A percentile compares a stretch with the other conserved stretches of the same genome.
These are phyloP conservation scores for Corythucha ciliata DNA, from an alignment of 2,888 invertebrate species.

Conservation along the genomic window DNA sequence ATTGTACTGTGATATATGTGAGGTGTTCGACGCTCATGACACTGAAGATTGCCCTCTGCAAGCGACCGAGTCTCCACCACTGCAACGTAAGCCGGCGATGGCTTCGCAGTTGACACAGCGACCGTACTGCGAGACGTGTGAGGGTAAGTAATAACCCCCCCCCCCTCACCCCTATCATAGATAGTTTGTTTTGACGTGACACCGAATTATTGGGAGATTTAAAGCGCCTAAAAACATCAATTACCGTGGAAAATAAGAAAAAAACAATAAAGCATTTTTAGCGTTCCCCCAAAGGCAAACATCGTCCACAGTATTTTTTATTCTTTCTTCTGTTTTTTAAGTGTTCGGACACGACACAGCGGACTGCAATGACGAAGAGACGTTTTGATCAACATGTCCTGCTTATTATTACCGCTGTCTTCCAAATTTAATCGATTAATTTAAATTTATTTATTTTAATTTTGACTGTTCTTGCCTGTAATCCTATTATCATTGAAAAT, in stretches of 20 bases:
- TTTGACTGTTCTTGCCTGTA: no score
- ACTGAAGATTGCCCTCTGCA: slow-evolving; percentile 95
- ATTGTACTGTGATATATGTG: slow-evolving; percentile 95
- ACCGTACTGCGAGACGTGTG: slow-evolving; percentile 88
- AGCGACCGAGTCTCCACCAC: slow-evolving; percentile 48
- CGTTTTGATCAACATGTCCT: slow-evolving; percentile 48
- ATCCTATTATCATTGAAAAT: no score
- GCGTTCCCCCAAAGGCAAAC: no score
- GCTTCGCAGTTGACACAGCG: slow-evolving; percentile 41
- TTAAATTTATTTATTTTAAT: no score
- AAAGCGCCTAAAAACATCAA: no score
- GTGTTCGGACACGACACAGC: slow-evolving; percentile 82
- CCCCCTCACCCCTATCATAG: not conserved
- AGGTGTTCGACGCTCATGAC: slow-evolving; percentile 91
- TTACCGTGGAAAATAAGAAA: no score
- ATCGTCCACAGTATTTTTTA: no score
- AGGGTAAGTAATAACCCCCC: slow-evolving; percentile 63
- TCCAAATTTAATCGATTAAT: not conserved
- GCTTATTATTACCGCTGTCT: slow-evolving; percentile 4
- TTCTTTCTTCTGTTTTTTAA: slow-evolving; percentile 45
- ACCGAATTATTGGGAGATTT: no score
- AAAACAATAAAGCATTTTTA: no score
- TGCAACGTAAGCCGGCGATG: slow-evolving; percentile 36
- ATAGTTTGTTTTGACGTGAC: not conserved
- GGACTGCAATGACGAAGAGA: slow-evolving; percentile 79